Base-by-base conservation (phyloP, 2,113 vertebrate genomes). In the Holacanthus passer region DNA sequence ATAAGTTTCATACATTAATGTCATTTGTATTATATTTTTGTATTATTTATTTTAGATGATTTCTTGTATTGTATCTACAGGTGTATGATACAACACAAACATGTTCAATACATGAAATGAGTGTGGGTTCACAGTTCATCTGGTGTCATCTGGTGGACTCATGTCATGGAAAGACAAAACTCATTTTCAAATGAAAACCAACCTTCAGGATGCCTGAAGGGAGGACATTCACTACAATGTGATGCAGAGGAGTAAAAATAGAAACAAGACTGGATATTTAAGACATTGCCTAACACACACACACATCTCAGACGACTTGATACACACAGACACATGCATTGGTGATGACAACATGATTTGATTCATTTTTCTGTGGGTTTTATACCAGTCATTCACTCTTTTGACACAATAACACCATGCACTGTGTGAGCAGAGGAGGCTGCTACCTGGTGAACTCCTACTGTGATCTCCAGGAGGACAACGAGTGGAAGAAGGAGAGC, bases 381-480 rank as follows among this genome's bases (percentile, higher is more conserved):
- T 31, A 32, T 31, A 32, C 39, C 52, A 37, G 32, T 43, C 35
- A 16, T 16, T 45, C 35, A 31, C n/a, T 20, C 27, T 10, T 8
- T 16, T 3, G 2, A 68, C 53, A 45, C 43, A 39, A 19, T 17
- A 19, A 2, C 68, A 58, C 9, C 67, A 95, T 95, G 94, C 86
- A 93, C 71, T 94, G 93, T 85, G 68, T 92, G 68, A 93, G 88
- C 79, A 81, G 89, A 79, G 90, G 78, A 24, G 75, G 87, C 43
- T 79, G 85, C 70, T 90, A 91, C 87, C 91, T 94, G 76, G 73
- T 94, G 76, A 92, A 94, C 86, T 88, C 93, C 27, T 91, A 70
- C 80, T 93, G 92, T 81, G 91, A 94, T 20, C 75, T 95, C n/a
- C 85, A 71, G 65, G 94, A 95, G 71, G 82, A 86, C 4, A 84